These are phyloP conservation scores for Ophion obscuratus DNA, from an alignment of 2,888 invertebrate species.

Conservation along the genomic window DNA sequence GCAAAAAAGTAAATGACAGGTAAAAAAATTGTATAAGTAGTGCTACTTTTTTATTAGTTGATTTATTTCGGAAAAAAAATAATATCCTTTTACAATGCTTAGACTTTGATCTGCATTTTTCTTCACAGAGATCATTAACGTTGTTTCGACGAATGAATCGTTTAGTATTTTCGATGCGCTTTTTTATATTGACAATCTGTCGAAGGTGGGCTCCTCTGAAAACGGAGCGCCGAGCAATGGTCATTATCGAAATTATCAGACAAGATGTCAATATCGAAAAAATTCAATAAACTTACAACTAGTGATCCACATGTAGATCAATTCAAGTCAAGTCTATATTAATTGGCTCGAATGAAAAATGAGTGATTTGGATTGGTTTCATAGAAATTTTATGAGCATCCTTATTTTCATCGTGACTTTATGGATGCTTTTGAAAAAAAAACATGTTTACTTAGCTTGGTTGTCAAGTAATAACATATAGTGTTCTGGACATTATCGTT, in stretches of 20 bases:
- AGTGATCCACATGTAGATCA: background rate
- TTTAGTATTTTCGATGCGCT: constrained; percentile 9
- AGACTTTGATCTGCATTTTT: constrained; percentile 23
- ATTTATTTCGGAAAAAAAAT: constrained; percentile 33
- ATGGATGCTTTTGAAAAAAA: background rate
- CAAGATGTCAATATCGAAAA: background rate
- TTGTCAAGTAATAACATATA: background rate
- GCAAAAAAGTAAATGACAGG: constrained; percentile 10
- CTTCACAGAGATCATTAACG: constrained; percentile 1
- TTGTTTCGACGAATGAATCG: constrained; percentile 1
- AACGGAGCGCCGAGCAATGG: background rate
- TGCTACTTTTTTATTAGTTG: constrained; percentile 13
- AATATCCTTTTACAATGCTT: constrained; percentile 20
- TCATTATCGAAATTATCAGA: background rate
- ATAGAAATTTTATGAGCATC: background rate
- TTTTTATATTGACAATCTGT: background rate
- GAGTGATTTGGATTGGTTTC: background rate
- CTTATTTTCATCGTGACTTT: background rate
- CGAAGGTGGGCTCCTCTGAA: background rate
- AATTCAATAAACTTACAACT: background rate
- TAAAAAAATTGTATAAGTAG: constrained; percentile 1
- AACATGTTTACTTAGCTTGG: background rate
- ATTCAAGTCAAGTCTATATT: background rate
- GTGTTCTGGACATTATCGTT: background rate
- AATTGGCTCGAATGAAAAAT: background rate